A percentile compares a stretch with the other conserved stretches of the same genome.
Conservation (phyloP, 2,888 invertebrate species). For the Xanthia togata region DNA sequence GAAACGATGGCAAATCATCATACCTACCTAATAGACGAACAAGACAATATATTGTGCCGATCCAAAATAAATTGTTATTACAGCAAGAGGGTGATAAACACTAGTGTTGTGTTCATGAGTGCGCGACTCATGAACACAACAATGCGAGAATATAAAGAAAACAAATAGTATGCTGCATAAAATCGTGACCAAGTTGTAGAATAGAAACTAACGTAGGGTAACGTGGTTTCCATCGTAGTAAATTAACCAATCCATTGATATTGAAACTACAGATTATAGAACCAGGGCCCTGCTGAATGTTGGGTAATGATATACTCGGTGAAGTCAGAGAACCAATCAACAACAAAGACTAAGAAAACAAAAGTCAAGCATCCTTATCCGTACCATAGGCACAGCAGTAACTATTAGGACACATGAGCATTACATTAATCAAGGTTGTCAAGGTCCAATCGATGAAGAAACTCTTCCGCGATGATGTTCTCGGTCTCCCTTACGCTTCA, state of each 20-base stretch:
- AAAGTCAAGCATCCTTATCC: constrained; percentile 35
- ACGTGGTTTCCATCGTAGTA: neutral
- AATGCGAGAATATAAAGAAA: constrained; percentile 17
- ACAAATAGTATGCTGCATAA: constrained; percentile 5
- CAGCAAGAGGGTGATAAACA: too few relatives aligned
- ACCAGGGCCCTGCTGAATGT: neutral
- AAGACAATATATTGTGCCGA: neutral
- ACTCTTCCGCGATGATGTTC: constrained; percentile 74
- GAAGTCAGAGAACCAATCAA: constrained; percentile 3
- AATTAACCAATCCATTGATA: neutral
- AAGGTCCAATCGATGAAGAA: constrained; percentile 73
- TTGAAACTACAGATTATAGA: neutral
- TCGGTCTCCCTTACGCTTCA: constrained; percentile 65
- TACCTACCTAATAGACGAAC: too few relatives aligned
- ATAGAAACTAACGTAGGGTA: neutral
- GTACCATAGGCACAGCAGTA: constrained; percentile 61
- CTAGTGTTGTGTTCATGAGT: too few relatives aligned
- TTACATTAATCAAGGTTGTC: constrained; percentile 75
- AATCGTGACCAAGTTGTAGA: constrained; percentile 11
- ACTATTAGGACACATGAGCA: constrained; percentile 67
- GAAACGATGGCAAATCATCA: too few relatives aligned
- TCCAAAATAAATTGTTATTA: too few relatives aligned
- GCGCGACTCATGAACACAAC: neutral
- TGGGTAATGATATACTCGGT: neutral
- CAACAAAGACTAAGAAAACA: constrained; percentile 19